Evolutionary conservation across 1,140 invertebrate species (phyloP), one percentile per base, ranked within the genome.

Genomic region (Drosophila auraria): DNA sequence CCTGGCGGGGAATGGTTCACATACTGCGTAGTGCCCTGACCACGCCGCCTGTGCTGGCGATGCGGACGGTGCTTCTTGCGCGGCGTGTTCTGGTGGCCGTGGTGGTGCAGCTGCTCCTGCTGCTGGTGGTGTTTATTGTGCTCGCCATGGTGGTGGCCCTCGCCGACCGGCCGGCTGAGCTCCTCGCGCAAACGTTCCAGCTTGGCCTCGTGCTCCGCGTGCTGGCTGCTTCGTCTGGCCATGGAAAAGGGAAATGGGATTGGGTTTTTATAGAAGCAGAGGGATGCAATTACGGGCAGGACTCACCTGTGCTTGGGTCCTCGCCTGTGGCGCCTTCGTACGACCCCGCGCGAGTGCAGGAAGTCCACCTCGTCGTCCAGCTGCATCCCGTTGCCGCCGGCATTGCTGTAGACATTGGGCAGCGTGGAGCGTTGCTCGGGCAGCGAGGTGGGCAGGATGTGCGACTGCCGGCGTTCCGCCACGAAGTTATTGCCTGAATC

Each of bases 401-500:
- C 79, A 80, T 93, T 93, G 68, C 92, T 93, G 45, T 87, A 93
- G 0, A 92, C 91, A 79, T 93, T 93, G 5, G 92, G 66, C 53
- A 91, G 61, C 7, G 92, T 93, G 5, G 92, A 91, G 45, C 92
- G 77, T 9, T 87, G 91, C n/a, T 87, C 80, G 17, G 92, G 92
- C 69, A 91, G 12, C 8, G 92, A 90, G 23, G 92, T 93, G 12
- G 92, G 91, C 58, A 92, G 49, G 45, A 93, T 92, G 12, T 82
- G 86, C 3, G 77, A 70, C 12, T 81, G 71, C 7, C 91, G 69
- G 2, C 84, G 75, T 20, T 83, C 79, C 4, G 87, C 65, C 36
- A 93, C 91, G 70, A 93, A 93, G 61, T 93, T 93, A 53, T 93
- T 92, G 12, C 92, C 92, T 30, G 86, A 91, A 80, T 93, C 91